Base-by-base conservation (phyloP, 2,113 vertebrate genomes). In the Catharus fuscescens region DNA sequence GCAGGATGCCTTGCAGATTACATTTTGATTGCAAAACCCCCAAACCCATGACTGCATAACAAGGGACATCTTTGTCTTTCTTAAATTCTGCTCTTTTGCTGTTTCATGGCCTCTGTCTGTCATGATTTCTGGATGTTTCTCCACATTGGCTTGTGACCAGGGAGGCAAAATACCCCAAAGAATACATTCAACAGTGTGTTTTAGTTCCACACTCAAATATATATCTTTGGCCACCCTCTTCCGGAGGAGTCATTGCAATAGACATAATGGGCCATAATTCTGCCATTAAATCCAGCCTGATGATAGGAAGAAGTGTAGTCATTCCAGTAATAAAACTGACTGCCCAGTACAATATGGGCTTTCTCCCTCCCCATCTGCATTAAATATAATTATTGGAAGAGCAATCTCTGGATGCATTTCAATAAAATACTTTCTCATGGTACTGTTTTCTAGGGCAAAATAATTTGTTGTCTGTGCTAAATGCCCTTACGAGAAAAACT, bases 271-370 rank as follows among this genome's bases (percentile, higher is more conserved):
- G 72, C 82, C 53, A 71, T 96, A 93, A 92, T 79, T 90, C 92
- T 93, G 69, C 69, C 54, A 38, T 90, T 94, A 95, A 88, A 86
- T 25, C 56, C 61, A 57, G 67, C 78, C 79, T 90, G 93, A 77
- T 77, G 85, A 74, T 45, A 84, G 88, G 80, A 95, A 95, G 92
- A 88, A 90, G 79, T 71, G 56, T 42, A 88, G 88, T 67, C 85
- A 94, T 96, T 92, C 92, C 92, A 94, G 82, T 86, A 92, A 95
- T 88, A 96, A 95, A 97, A 92, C 76, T 90, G 90, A 73, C 76
- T 93, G 79, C 64, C 95, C 93, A 93, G 77, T 94, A 64, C 82
- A 76, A 86, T 65, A 80, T 48, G 61, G 36, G 67, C 72, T 93
- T 80, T 92, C 54, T 92, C 82, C 47, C 44, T 88, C 60, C 64